Evolutionary conservation across 2,113 vertebrate species (phyloP).

Genomic region (Miniopterus natalensis): DNA sequence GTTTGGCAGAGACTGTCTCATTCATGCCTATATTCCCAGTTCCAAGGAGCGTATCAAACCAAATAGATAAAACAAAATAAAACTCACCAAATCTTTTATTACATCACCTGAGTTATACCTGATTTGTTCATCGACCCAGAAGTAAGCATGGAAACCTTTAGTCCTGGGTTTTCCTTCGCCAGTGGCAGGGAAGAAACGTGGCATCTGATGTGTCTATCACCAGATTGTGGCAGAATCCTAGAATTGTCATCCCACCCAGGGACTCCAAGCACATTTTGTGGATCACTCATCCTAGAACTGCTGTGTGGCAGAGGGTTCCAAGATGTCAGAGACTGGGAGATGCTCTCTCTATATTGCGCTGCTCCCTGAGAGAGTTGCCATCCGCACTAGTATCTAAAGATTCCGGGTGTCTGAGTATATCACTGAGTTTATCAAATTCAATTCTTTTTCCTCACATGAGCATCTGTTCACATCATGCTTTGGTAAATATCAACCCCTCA

Average conservation of each 20-base stretch:
- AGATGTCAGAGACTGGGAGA: neutral
- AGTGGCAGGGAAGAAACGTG: neutral
- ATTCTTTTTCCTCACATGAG: neutral
- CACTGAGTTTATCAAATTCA: neutral
- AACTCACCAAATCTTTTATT: neutral
- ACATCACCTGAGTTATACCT: neutral
- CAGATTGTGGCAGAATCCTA: neutral
- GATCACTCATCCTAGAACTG: neutral
- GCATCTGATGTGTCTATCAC: neutral
- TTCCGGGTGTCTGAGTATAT: neutral
- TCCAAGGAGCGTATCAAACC: neutral
- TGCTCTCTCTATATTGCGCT: too few species aligned
- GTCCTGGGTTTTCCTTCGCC: neutral
- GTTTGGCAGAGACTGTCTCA: neutral
- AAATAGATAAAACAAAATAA: neutral
- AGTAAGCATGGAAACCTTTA: neutral
- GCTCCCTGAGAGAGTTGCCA: neutral
- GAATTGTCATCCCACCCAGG: neutral
- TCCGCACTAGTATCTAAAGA: neutral
- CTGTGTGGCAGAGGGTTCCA: neutral
- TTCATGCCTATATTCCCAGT: neutral
- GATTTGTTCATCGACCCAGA: neutral
- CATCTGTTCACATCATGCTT: neutral
- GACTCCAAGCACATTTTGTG: neutral
- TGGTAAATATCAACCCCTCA: neutral